Percentiles rank a stretch among this genome's conserved stretches.
phyloP scores from a whole-genome alignment of 2,113 vertebrate species.

The Choloepus hoffmanni region DNA sequence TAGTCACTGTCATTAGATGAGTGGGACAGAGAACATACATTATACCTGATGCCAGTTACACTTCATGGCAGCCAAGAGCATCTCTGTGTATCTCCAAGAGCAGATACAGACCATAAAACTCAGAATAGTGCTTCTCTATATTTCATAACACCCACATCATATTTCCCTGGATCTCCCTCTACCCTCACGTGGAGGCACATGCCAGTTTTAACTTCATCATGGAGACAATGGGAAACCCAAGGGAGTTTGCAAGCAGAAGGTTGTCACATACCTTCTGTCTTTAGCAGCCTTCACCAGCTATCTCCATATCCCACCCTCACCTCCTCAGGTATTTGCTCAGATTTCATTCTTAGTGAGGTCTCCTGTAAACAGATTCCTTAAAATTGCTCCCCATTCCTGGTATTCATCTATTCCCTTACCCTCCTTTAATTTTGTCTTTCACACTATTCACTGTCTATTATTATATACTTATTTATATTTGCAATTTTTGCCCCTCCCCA shows the following conservation, averaged over 20 bases:
- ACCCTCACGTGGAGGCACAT: not conserved
- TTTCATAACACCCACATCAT: not conserved
- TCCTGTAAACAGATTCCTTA: not conserved
- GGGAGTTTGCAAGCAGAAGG: not conserved
- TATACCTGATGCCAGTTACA: too few relatives aligned
- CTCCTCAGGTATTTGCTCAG: not conserved
- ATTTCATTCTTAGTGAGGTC: not conserved
- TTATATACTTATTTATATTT: not conserved
- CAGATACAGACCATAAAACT: rapidly evolving
- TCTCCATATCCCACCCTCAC: not conserved
- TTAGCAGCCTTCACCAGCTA: not conserved
- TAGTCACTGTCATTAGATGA: not conserved
- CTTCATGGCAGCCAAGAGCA: not conserved
- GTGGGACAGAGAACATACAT: too few relatives aligned
- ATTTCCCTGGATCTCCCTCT: not conserved
- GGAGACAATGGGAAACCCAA: not conserved
- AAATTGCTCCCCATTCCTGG: too few relatives aligned
- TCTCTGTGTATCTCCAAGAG: not conserved
- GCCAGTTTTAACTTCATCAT: not conserved
- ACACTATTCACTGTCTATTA: not conserved
- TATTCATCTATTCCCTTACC: not conserved
- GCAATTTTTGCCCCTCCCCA: not conserved
- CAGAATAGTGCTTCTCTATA: not conserved
- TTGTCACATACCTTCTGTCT: not conserved
- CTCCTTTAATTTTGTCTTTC: not conserved